Evolutionary conservation across 1,140 invertebrate species (phyloP).

Genomic region (Helicoverpa zea): DNA sequence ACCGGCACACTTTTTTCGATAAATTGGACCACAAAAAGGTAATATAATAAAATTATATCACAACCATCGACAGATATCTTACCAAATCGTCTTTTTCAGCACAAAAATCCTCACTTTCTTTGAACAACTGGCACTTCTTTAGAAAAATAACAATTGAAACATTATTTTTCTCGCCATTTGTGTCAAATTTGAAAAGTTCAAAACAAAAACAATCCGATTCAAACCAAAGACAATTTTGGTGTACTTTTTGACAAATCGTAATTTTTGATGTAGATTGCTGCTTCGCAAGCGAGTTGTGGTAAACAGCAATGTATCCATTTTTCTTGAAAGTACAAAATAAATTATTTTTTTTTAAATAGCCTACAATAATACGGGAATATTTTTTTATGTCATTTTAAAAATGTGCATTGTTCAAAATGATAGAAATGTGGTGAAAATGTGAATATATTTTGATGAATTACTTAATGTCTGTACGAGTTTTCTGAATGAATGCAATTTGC

Average conservation of each 20-base stretch:
- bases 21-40: slow-evolving; percentile 40
- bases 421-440: too few relatives aligned
- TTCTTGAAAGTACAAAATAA: too few relatives aligned
- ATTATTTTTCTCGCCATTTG: slow-evolving; percentile 51
- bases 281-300: not conserved
- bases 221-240: slow-evolving; percentile 45
- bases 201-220: slow-evolving; percentile 59
- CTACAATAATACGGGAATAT: too few relatives aligned
- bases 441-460: too few relatives aligned
- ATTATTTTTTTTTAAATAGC: too few relatives aligned
- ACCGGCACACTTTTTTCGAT: slow-evolving; percentile 37
- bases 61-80: slow-evolving; percentile 55
- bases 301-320: slow-evolving; percentile 3
- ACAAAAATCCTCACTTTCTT: slow-evolving; percentile 53
- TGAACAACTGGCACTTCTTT: slow-evolving; percentile 71
- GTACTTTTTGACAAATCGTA: not conserved
- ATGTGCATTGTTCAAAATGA: too few relatives aligned
- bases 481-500: too few relatives aligned
- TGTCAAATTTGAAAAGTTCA: slow-evolving; percentile 58
- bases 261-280: not conserved
- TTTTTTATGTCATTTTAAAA: too few relatives aligned
- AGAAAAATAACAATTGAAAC: slow-evolving; percentile 73
- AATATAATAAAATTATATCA: slow-evolving; percentile 36
- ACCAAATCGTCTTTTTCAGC: slow-evolving; percentile 46
- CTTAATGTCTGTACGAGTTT: too few relatives aligned